Base-by-base conservation (phyloP, 2,113 vertebrate species). In the Scomber colias region DNA sequence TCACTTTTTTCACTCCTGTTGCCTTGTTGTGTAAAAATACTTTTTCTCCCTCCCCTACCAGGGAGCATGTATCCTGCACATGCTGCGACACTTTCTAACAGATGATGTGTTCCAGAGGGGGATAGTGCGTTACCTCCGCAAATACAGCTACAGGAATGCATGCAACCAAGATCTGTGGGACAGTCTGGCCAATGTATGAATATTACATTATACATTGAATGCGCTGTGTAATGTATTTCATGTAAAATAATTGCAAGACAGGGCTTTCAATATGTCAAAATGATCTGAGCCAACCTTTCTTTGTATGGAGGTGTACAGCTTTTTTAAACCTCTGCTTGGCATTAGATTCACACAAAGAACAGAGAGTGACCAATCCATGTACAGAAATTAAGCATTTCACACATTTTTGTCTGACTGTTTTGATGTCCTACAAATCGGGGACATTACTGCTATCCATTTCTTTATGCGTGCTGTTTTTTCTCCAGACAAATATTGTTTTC, bases 51-150 rank as follows among this genome's bases (percentile, higher is more conserved):
- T 61, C 40, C 76, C 63, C 19, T 57, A n/a, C 19, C 78, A 96
- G 95, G 95, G 95, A 40, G 95, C 94, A 4, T 95, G 95, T 77
- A 91, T 96, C 68, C 93, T 96, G 31, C 95, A 96, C 84, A 96
- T 96, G 95, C 88, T 95, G 67, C 90, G 92, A 69, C 84, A 95
- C 85, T 95, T 95, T 83, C 82, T 96, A 82, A 92, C 93, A 15
- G 92, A 94, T n/a, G 90, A 95, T 0, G 93, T 94, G 40, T 96
- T 96, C 88, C 95, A 95, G 87, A 92, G 91, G 16, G 95, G 95
- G 63, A 94, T 95, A 3, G 92, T 95, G 46, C 89, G 93, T 75
- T 96, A 96, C 60, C 94, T 96, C 14, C 94, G 83, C 82, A 94
- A 90, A 83, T 94, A 92, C 85, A 95, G 90, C 74, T 96, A 95